These are phyloP conservation scores for Papilio dardanus DNA, from an alignment of 1,140 invertebrate species.

Conservation along the genomic window DNA sequence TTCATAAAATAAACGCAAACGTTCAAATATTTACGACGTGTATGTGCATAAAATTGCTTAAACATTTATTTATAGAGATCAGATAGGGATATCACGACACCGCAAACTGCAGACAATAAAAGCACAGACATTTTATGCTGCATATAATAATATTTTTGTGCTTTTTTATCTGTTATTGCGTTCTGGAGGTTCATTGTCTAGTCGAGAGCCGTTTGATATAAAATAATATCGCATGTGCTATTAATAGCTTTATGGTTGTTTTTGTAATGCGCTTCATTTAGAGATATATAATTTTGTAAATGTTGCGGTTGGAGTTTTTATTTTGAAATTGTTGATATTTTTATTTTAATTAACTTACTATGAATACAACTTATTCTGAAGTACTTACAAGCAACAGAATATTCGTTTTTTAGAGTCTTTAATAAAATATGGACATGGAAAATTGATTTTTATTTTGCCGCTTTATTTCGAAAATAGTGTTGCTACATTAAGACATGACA, in stretches of 20 bases:
- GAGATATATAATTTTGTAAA: neutral
- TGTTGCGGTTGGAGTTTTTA: neutral
- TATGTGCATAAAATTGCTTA: constrained; percentile 60
- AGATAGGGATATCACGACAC: constrained; percentile 55
- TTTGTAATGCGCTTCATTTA: neutral
- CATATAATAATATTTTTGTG: constrained; percentile 49
- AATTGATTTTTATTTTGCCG: neutral
- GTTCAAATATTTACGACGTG: constrained; percentile 49
- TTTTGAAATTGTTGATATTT: neutral
- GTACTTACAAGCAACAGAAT: neutral
- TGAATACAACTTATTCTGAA: neutral
- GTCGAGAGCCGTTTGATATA: constrained; percentile 51
- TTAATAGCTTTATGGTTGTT: constrained; percentile 45
- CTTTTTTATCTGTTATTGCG: constrained; percentile 65
- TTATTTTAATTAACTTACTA: neutral
- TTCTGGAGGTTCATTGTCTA: constrained; percentile 53
- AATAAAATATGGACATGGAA: no score
- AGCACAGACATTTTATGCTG: constrained; percentile 59
- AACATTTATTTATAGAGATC: constrained; percentile 64
- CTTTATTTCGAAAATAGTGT: no score
- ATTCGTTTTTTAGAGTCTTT: neutral
- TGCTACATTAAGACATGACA: no score
- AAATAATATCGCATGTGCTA: constrained; percentile 49
- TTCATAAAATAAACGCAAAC: constrained; percentile 29
- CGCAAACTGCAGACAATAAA: constrained; percentile 55